phyloP scores from a whole-genome alignment of 2,797 vertebrate species.

The Loris lydekkerianus region DNA sequence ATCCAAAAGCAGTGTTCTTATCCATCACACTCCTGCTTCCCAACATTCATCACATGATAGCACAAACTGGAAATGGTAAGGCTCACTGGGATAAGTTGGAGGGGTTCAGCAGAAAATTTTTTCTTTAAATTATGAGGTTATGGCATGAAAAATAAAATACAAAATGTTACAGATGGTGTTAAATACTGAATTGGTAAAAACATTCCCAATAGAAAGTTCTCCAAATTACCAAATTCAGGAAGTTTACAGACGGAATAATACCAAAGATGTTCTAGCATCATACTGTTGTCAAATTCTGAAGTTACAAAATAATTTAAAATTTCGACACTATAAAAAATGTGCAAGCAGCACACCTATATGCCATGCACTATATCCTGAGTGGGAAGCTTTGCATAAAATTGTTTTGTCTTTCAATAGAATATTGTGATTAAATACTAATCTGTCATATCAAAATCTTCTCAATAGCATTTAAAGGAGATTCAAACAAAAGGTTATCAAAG shows the following conservation, averaged over 20 bases:
- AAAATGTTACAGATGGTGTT: constrained; percentile 47
- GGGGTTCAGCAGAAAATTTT: background rate
- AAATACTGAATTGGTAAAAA: constrained; percentile 55
- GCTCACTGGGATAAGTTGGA: background rate
- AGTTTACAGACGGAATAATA: constrained; percentile 34
- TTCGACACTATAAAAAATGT: constrained; percentile 34
- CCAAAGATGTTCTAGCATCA: constrained; percentile 44
- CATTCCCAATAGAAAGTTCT: constrained; percentile 43
- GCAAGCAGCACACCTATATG: background rate
- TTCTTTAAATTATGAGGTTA: constrained; percentile 26
- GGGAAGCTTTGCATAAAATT: constrained; percentile 8
- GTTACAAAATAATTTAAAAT: constrained; percentile 49
- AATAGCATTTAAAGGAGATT: constrained; percentile 63
- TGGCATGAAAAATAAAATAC: constrained; percentile 59
- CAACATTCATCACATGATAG: background rate
- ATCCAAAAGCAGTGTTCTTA: constrained; percentile 22
- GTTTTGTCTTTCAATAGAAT: constrained; percentile 10
- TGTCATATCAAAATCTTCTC: constrained; percentile 42
- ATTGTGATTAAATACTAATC: constrained; percentile 35
- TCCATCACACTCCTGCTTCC: background rate
- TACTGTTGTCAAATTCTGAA: background rate
- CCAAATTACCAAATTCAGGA: constrained; percentile 42
- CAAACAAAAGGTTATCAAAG: constrained; percentile 38
- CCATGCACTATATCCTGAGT: background rate
- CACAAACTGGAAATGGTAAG: background rate